These are phyloP conservation scores for Dissostichus mawsoni DNA, from an alignment of 2,113 vertebrate species.

Conservation along the genomic window DNA sequence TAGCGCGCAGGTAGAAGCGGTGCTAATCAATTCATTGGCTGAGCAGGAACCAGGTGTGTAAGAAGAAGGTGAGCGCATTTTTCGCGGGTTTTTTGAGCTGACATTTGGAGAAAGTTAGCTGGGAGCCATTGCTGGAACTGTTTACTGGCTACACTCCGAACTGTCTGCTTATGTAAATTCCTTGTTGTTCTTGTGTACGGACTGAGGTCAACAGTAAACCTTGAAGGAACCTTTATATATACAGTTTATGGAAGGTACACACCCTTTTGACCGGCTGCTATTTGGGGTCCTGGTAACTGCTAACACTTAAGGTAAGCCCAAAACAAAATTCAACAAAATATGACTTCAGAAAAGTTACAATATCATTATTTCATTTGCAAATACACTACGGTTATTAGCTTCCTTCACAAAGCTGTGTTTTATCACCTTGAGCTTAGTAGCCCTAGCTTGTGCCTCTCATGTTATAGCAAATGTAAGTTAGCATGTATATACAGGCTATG, in stretches of 20 bases:
- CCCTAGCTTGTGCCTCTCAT: too few relatives aligned
- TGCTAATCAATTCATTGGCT: neutral
- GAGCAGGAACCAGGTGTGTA: neutral
- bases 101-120: neutral
- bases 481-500: too few relatives aligned
- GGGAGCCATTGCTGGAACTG: neutral
- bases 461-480: neutral
- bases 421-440: neutral
- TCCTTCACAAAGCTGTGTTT: neutral
- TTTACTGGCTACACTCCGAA: neutral
- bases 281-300: too few relatives aligned
- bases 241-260: too few relatives aligned
- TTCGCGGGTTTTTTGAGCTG: neutral
- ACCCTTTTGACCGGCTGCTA: neutral
- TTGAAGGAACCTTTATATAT: too few relatives aligned
- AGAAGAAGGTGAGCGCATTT: neutral
- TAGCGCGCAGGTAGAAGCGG: neutral
- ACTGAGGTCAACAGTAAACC: too few relatives aligned
- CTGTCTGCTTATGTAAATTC: neutral
- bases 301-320: neutral
- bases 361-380: neutral
- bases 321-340: neutral
- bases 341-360: neutral
- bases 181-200: too few relatives aligned
- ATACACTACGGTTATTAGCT: neutral